These are phyloP conservation scores for Poecilia wingei DNA, from an alignment of 2,797 vertebrate species.

Conservation along the genomic window DNA sequence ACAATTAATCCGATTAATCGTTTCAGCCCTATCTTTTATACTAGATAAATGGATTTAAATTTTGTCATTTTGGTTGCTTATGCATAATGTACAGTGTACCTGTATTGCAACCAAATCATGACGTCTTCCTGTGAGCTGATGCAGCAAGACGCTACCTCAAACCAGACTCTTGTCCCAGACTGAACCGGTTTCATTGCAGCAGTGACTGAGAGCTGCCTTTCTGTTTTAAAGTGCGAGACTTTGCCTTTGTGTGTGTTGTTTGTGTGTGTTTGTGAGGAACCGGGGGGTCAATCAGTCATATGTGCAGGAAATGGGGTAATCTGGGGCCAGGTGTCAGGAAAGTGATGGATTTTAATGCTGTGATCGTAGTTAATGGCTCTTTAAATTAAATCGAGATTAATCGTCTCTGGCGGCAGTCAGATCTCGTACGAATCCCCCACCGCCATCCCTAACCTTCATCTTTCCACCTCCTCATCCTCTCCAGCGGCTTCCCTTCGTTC, in stretches of 20 bases:
- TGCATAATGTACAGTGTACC: conserved; percentile 26
- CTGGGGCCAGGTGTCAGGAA: conserved; percentile 78
- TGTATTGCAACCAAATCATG: conserved; percentile 58
- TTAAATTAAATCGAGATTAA: conserved; percentile 84
- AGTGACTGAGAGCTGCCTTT: background rate
- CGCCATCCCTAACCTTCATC: conserved; percentile 45
- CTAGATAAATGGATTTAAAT: too few species aligned
- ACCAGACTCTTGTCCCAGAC: conserved; percentile 25
- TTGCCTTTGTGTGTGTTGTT: conserved; percentile 8
- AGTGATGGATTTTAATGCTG: conserved; percentile 84
- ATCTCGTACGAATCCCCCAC: conserved; percentile 31
- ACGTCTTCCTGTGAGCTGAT: conserved; percentile 65
- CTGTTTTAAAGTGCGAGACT: background rate
- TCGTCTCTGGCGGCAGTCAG: conserved; percentile 70
- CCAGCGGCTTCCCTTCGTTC: conserved; percentile 44
- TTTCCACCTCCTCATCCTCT: conserved; percentile 52
- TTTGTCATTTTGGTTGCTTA: too few species aligned
- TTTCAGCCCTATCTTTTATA: too few species aligned
- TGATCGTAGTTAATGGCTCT: conserved; percentile 84
- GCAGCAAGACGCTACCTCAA: conserved; percentile 30
- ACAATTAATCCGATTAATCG: too few species aligned
- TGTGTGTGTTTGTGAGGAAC: conserved; percentile 57
- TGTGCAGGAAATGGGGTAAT: conserved; percentile 79
- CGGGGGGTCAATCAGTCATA: conserved; percentile 77
- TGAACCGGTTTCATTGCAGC: conserved; percentile 23